A percentile compares a stretch with the other conserved stretches of the same genome.
These are phyloP conservation scores for Elephantulus edwardii DNA, from an alignment of 2,113 vertebrate genomes.

Conservation along the genomic window DNA sequence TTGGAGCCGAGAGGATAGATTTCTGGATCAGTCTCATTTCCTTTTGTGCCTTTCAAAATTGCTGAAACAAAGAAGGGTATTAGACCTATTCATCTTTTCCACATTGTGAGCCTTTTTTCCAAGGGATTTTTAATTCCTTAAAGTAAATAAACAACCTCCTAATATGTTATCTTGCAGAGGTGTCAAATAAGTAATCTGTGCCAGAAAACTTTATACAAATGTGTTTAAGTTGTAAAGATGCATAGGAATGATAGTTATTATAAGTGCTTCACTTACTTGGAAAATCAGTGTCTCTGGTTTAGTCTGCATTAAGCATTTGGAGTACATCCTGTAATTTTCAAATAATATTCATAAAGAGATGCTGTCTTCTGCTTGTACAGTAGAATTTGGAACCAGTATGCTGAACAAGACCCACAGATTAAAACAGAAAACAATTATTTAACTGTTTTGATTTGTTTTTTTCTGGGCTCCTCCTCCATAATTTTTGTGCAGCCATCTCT, in stretches of 20 bases:
- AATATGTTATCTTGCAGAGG: not conserved
- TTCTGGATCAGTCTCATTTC: constrained; percentile 55
- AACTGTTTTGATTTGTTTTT: not conserved
- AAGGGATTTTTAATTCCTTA: constrained; percentile 1
- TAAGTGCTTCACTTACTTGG: not conserved
- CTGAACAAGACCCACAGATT: not conserved
- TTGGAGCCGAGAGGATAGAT: constrained; percentile 35
- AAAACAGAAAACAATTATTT: not conserved
- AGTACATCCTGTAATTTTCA: not conserved
- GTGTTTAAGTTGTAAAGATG: not conserved
- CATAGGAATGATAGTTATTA: not conserved
- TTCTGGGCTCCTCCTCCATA: not conserved
- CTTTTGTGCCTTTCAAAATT: constrained; percentile 42
- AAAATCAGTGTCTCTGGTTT: not conserved
- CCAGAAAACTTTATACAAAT: not conserved
- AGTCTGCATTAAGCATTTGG: not conserved
- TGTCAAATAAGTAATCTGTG: not conserved
- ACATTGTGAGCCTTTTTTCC: constrained; percentile 17
- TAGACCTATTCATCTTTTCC: constrained; percentile 68
- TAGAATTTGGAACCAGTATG: not conserved
- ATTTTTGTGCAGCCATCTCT: not conserved
- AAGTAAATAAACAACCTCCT: not conserved
- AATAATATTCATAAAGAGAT: not conserved
- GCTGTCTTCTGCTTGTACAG: not conserved
- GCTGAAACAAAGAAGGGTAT: constrained; percentile 7